Evolutionary conservation across 1,140 invertebrate genomes (phyloP), one percentile per base, ranked within the genome.

Genomic region (Condylostylus longicornis): DNA sequence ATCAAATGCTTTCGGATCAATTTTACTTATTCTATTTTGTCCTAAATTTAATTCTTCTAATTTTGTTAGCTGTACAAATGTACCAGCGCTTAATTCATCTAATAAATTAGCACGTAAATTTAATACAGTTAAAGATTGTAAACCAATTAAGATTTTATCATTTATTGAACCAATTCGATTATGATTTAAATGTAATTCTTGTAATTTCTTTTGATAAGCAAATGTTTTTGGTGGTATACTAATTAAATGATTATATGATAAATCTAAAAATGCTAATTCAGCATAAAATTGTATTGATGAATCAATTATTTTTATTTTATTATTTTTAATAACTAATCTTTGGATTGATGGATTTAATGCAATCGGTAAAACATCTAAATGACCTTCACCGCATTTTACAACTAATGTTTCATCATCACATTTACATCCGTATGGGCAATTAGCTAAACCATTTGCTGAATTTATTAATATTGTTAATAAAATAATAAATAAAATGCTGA

Each of bases 331-430:
- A 35, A 82, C 75, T 42, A 88, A 69, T 7, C 82, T 68, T 53
- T 84, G 81, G 37, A 91, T 83, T 37, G 79, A 81, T 4, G 88
- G 88, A 63, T 91, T 93, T 33, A 93, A 64, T 0, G 85, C 83
- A 45, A 91, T 90, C 18, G 87, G 88, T 30, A 91, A 74, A 18
- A 88, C 81, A 58, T 89, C 84, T 38, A 91, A 66, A 45, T 82
- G 83, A 43, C 79, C 83, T 48, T 77, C 76, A 44, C 84, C 73
- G 57, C 88, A 91, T 30, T 78, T 73, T 2, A 89, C 87, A 8
- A 83, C 75, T 30, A 88, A 70, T 0, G 76, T 85, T 33, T 87
- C 82, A 49, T 93, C 86, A 59, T 91, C 81, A 62, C 86, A 90
- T 53, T 66, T 73, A 55, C 86, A 90, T 29, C 75, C 78, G 29